Conservation (phyloP, 2,113 vertebrate species). For the Narcine bancroftii region DNA sequence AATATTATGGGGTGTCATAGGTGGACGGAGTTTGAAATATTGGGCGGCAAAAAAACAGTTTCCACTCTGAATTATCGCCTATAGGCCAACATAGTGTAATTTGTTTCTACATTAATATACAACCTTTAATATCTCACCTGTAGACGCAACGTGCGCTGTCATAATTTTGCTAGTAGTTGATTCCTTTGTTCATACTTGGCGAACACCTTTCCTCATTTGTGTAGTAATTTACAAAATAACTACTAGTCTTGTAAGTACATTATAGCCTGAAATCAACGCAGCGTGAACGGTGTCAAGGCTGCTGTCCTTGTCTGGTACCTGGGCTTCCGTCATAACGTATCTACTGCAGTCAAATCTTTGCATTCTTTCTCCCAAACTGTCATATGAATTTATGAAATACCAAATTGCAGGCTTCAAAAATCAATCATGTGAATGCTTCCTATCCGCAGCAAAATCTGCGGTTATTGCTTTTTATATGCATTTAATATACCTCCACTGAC, state of each 20-base stretch:
- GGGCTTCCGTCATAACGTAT: background rate
- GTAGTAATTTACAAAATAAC: background rate
- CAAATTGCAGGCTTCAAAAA: background rate
- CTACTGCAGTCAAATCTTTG: background rate
- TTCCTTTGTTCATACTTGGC: background rate
- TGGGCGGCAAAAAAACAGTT: background rate
- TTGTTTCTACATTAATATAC: background rate
- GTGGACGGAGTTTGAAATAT: background rate
- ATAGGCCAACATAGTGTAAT: background rate
- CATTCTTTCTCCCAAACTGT: background rate
- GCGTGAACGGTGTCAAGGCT: background rate
- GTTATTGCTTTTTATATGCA: background rate
- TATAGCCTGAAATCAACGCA: too few relatives aligned
- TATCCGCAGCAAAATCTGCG: background rate
- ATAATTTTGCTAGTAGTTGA: background rate
- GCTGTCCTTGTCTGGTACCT: background rate
- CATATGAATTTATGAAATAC: background rate
- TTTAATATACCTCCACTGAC: background rate
- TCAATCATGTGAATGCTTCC: background rate
- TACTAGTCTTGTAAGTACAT: background rate
- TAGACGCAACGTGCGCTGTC: background rate
- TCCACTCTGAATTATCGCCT: background rate
- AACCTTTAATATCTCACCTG: background rate
- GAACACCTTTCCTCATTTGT: background rate
- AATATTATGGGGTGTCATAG: background rate